Evolutionary conservation across 2,113 vertebrate genomes (phyloP).

Genomic region (Chiloscyllium plagiosum): DNA sequence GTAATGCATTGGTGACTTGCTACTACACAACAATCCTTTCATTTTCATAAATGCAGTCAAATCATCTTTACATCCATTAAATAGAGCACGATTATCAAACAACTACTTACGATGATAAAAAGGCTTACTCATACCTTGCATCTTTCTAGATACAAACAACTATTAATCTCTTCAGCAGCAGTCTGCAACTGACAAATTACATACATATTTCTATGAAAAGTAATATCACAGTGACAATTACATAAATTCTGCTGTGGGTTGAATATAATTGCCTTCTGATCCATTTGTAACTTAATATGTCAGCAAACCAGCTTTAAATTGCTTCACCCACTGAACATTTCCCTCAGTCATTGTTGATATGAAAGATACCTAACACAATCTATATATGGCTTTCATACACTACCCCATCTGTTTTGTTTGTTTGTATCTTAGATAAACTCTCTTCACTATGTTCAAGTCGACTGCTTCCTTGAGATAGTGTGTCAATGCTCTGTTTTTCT

Average conservation of each 20-base stretch:
- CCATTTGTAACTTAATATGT: not conserved
- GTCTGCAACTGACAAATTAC: not conserved
- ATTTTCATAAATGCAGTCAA: not conserved
- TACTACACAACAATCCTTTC: not conserved
- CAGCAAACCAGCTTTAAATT: not conserved
- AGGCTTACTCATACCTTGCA: not conserved
- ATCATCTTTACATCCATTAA: not conserved
- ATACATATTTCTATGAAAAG: not conserved
- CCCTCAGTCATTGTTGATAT: not conserved
- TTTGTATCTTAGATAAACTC: not conserved
- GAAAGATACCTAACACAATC: not conserved
- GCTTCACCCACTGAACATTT: not conserved
- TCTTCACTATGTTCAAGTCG: constrained; percentile 40
- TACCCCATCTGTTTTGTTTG: not conserved
- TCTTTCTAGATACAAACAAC: not conserved
- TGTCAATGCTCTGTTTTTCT: constrained; percentile 49
- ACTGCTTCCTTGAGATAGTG: constrained; percentile 56
- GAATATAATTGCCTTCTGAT: not conserved
- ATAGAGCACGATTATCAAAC: constrained; percentile 1
- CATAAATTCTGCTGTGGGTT: not conserved
- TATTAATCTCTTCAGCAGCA: not conserved
- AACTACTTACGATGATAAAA: not conserved
- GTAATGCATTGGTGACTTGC: not conserved
- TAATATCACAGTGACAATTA: not conserved
- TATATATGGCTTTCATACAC: constrained; percentile 31